A percentile compares a stretch with the other conserved stretches of the same genome.
Evolutionary conservation across 2,797 vertebrate species (phyloP).

Genomic region (Odontamblyopus lacepedii): DNA sequence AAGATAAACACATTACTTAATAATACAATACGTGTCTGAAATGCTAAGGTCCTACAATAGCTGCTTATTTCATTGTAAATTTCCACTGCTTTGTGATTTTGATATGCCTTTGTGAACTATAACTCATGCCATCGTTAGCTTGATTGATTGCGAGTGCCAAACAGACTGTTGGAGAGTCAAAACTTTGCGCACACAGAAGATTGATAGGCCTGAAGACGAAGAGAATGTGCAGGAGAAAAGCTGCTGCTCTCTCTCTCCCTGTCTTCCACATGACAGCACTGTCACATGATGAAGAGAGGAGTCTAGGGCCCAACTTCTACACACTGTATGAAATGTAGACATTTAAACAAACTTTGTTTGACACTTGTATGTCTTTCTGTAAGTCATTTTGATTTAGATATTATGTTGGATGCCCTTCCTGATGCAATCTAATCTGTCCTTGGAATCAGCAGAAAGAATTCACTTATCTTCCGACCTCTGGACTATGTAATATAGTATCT

Average conservation of each 20-base stretch:
- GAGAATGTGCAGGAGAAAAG: slow-evolving; percentile 7
- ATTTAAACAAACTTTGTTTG: slow-evolving; percentile 12
- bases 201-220: slow-evolving; percentile 34
- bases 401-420: not conserved
- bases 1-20: not conserved
- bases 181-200: slow-evolving; percentile 41
- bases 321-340: slow-evolving; percentile 13
- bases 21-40: not conserved
- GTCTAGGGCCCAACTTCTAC: slow-evolving; percentile 7
- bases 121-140: slow-evolving; percentile 51
- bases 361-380: not conserved
- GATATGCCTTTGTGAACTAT: slow-evolving; percentile 37
- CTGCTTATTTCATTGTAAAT: slow-evolving; percentile 15
- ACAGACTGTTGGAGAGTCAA: slow-evolving; percentile 40
- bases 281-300: slow-evolving; percentile 18
- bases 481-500: not conserved
- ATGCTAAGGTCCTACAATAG: slow-evolving; percentile 4
- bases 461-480: not conserved
- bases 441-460: not conserved
- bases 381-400: not conserved
- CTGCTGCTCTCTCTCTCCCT: slow-evolving; percentile 10
- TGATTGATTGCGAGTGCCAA: slow-evolving; percentile 49
- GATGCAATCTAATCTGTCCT: not conserved
- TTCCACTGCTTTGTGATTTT: slow-evolving; percentile 17
- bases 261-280: slow-evolving; percentile 28